These are phyloP conservation scores for Phenganax subtilis DNA, from an alignment of 92 coral and sea anemone genomes.

Conservation along the genomic window DNA sequence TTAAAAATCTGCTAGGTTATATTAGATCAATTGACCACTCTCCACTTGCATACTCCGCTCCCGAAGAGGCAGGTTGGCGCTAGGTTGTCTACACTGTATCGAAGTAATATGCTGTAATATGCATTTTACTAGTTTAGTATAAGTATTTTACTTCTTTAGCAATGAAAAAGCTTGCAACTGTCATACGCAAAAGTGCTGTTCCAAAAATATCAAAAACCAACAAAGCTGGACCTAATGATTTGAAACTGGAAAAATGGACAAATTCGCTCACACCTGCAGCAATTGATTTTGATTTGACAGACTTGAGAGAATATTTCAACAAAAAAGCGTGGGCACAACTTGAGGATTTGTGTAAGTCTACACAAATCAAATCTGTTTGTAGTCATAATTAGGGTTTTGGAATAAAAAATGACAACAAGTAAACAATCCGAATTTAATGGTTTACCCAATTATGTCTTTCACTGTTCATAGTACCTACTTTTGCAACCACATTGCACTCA, in stretches of 20 bases:
- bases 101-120: neutral
- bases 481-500: too few species aligned
- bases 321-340: conserved; percentile 24
- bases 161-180: conserved; percentile 7
- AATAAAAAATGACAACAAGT: too few species aligned
- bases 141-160: neutral
- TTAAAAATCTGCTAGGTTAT: too few species aligned
- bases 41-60: too few species aligned
- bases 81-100: neutral
- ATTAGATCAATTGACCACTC: too few species aligned
- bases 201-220: neutral
- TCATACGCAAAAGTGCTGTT: neutral
- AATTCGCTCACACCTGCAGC: neutral
- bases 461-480: too few species aligned
- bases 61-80: neutral
- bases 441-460: too few species aligned
- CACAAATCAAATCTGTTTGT: too few species aligned
- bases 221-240: conserved; percentile 7
- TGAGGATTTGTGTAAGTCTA: too few species aligned
- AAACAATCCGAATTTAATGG: too few species aligned
- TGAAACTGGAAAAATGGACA: neutral
- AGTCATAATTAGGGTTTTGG: too few species aligned
- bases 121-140: neutral
- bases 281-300: conserved; percentile 13
- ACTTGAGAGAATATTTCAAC: conserved; percentile 24